These are phyloP conservation scores for Maniola hyperantus DNA, from an alignment of 2,888 invertebrate species.

Conservation along the genomic window DNA sequence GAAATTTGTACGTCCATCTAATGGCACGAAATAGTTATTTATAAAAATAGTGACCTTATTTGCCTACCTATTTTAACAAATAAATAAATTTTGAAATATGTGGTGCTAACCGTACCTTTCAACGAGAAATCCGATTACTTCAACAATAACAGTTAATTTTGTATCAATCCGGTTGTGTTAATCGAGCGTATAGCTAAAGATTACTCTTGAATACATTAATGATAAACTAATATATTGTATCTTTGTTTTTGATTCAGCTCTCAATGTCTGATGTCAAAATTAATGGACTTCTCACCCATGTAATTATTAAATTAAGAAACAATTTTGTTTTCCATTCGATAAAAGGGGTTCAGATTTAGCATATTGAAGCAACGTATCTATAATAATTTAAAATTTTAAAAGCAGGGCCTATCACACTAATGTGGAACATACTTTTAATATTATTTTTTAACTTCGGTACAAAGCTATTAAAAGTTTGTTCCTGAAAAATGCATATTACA, in stretches of 20 bases:
- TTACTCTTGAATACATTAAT: conserved; percentile 16
- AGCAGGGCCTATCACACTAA: too few species aligned
- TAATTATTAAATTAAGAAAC: neutral
- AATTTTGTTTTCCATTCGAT: neutral
- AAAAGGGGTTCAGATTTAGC: neutral
- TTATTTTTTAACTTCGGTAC: too few species aligned
- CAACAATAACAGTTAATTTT: conserved; percentile 53
- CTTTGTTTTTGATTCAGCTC: conserved; percentile 3
- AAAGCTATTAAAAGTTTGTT: too few species aligned
- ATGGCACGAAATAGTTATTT: too few species aligned
- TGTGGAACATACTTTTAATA: too few species aligned
- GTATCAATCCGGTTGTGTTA: conserved; percentile 36
- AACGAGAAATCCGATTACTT: conserved; percentile 57
- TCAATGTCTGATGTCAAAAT: neutral
- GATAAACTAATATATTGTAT: conserved; percentile 6
- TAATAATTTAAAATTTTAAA: too few species aligned
- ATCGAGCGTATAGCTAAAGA: conserved; percentile 26
- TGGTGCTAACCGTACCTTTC: conserved; percentile 42
- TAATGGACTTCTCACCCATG: neutral
- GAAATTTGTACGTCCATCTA: too few species aligned
- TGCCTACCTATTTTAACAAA: too few species aligned
- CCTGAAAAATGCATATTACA: too few species aligned
- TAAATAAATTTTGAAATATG: too few species aligned
- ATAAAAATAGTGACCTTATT: too few species aligned
- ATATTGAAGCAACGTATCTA: neutral